Evolutionary conservation across 2,113 vertebrate genomes (phyloP).

Genomic region (Bucco capensis): DNA sequence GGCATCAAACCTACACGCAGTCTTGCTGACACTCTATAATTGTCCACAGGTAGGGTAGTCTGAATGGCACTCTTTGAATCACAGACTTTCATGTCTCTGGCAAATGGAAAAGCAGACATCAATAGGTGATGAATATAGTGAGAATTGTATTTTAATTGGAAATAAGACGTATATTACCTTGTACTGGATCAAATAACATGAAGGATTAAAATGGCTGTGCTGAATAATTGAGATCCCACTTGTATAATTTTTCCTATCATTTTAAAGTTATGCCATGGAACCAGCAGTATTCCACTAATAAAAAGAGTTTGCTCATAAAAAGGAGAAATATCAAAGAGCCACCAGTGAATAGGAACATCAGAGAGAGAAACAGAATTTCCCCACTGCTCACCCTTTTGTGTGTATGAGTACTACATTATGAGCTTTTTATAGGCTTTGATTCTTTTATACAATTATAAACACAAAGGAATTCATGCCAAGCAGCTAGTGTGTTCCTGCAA

Average conservation of each 20-base stretch:
- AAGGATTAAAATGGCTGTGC: slow-evolving; percentile 65
- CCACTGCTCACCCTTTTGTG: not conserved
- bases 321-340: slow-evolving; percentile 31
- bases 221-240: slow-evolving; percentile 66
- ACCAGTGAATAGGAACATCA: not conserved
- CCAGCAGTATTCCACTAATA: slow-evolving; percentile 54
- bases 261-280: slow-evolving; percentile 8
- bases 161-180: slow-evolving; percentile 55
- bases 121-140: slow-evolving; percentile 56
- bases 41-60: slow-evolving; percentile 45
- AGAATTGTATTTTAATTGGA: slow-evolving; percentile 66
- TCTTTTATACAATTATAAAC: not conserved
- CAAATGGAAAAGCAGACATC: slow-evolving; percentile 61
- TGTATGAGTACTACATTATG: not conserved
- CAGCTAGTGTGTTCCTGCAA: not conserved
- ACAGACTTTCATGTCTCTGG: slow-evolving; percentile 49
- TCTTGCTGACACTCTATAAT: slow-evolving; percentile 38
- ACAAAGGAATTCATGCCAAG: not conserved
- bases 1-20: not conserved
- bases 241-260: slow-evolving; percentile 59
- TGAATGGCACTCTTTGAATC: slow-evolving; percentile 64
- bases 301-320: not conserved
- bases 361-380: slow-evolving; percentile 3
- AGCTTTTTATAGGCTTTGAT: not conserved
- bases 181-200: slow-evolving; percentile 65